Evolutionary conservation across 2,888 invertebrate genomes (phyloP).

Genomic region (Caenorhabditis doughertyi): DNA sequence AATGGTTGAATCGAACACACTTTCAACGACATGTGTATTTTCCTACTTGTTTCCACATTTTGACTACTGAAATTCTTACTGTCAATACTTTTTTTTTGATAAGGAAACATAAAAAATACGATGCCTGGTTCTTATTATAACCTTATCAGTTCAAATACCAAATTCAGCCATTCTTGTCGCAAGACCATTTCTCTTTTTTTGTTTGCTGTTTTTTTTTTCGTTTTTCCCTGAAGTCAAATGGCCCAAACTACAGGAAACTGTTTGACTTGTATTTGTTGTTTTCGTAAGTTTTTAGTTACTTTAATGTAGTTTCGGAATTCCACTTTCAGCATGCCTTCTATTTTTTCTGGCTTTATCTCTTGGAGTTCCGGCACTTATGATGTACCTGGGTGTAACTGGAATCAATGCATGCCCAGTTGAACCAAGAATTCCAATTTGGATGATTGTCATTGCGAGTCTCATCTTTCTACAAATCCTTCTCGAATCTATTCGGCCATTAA

Average conservation of each 20-base stretch:
- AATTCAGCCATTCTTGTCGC: neutral
- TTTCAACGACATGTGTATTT: too few relatives aligned
- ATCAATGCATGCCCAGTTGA: conserved; percentile 11
- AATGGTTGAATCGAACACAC: conserved; percentile 17
- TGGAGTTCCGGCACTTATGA: conserved; percentile 10
- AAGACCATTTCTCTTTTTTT: neutral
- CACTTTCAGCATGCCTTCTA: neutral
- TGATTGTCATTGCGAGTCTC: conserved; percentile 21
- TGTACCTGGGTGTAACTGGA: conserved; percentile 11
- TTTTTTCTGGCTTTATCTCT: neutral
- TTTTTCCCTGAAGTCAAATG: neutral
- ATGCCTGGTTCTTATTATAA: too few relatives aligned
- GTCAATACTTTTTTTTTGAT: neutral
- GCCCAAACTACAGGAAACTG: neutral
- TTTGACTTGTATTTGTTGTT: neutral
- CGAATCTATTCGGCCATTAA: conserved; percentile 10
- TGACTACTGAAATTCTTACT: neutral
- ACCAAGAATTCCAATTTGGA: conserved; percentile 25
- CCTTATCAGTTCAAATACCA: neutral
- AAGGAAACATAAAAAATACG: neutral
- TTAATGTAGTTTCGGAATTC: neutral
- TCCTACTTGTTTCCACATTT: too few relatives aligned
- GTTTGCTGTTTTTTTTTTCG: neutral
- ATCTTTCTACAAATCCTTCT: conserved; percentile 8
- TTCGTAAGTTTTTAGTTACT: conserved; percentile 8